phyloP scores from a whole-genome alignment of 2,113 vertebrate species.

The Gallinago undulata region DNA sequence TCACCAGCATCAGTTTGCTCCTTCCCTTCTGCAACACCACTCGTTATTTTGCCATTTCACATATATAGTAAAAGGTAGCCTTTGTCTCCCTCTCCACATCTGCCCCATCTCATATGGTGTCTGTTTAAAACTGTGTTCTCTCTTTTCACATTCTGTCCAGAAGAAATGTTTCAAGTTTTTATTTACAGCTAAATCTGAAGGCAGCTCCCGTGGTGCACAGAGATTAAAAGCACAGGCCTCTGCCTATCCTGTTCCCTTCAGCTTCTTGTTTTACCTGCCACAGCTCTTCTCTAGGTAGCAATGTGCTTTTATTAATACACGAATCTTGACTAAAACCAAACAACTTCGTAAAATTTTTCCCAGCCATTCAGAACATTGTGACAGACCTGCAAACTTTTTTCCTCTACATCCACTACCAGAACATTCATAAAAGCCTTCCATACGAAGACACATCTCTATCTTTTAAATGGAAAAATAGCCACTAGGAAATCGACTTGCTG shows the following conservation, averaged over 20 bases:
- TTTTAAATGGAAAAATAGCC: neutral
- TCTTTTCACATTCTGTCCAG: neutral
- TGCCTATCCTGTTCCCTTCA: neutral
- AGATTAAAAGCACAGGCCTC: neutral
- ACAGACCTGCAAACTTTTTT: neutral
- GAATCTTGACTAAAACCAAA: neutral
- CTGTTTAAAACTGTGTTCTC: neutral
- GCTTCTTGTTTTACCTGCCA: neutral
- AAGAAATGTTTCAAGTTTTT: neutral
- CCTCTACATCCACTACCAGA: neutral
- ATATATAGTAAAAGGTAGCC: fast-evolving
- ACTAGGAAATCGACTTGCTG: neutral
- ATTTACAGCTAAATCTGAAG: neutral
- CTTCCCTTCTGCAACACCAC: neutral
- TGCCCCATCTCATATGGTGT: neutral
- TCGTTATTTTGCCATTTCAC: neutral
- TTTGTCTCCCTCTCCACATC: neutral
- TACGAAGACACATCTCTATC: neutral
- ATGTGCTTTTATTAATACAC: neutral
- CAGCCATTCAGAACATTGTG: neutral
- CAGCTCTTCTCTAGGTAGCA: neutral
- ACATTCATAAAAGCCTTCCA: neutral
- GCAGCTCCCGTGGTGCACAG: neutral
- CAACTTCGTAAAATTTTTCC: neutral
- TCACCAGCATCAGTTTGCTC: neutral